Conservation (phyloP, 2,888 invertebrate genomes). For the Mimachlamys varia region DNA sequence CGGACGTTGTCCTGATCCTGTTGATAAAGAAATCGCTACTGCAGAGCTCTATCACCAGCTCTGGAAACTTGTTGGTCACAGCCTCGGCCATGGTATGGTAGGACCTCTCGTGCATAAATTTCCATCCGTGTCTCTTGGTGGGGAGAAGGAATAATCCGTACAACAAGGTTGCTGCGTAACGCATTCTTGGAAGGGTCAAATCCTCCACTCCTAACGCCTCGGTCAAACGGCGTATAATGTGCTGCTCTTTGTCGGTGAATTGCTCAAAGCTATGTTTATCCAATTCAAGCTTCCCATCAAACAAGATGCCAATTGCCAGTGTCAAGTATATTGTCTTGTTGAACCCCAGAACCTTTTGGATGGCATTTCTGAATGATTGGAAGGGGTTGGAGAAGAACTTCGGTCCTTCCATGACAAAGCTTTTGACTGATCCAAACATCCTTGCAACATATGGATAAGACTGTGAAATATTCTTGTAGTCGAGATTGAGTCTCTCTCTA, state of each 20-base stretch:
- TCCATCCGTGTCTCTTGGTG: slow-evolving; percentile 50
- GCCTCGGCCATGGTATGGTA: slow-evolving; percentile 53
- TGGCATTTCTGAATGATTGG: slow-evolving; percentile 48
- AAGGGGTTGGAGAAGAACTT: slow-evolving; percentile 57
- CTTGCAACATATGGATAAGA: slow-evolving; percentile 50
- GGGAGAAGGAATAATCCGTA: slow-evolving; percentile 58
- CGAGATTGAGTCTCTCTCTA: slow-evolving; percentile 36
- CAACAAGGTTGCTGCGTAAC: slow-evolving; percentile 56
- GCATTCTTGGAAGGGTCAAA: slow-evolving; percentile 54
- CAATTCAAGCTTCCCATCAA: slow-evolving; percentile 59
- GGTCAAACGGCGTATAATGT: slow-evolving; percentile 55
- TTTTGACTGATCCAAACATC: slow-evolving; percentile 52
- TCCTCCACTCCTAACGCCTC: slow-evolving; percentile 50
- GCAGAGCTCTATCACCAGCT: slow-evolving; percentile 50
- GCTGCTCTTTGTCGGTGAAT: slow-evolving; percentile 52
- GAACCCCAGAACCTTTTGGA: slow-evolving; percentile 58
- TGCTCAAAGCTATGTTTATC: slow-evolving; percentile 53
- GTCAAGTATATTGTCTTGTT: slow-evolving; percentile 57
- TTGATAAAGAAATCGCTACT: slow-evolving; percentile 53
- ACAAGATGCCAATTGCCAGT: slow-evolving; percentile 51
- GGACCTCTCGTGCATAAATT: slow-evolving; percentile 55
- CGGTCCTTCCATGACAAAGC: slow-evolving; percentile 57
- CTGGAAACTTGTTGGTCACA: slow-evolving; percentile 48
- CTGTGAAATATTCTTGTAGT: slow-evolving; percentile 8
- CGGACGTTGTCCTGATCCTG: slow-evolving; percentile 48